These are phyloP conservation scores for Dastarcus helophoroides DNA, from an alignment of 2,888 invertebrate genomes.

Conservation along the genomic window DNA sequence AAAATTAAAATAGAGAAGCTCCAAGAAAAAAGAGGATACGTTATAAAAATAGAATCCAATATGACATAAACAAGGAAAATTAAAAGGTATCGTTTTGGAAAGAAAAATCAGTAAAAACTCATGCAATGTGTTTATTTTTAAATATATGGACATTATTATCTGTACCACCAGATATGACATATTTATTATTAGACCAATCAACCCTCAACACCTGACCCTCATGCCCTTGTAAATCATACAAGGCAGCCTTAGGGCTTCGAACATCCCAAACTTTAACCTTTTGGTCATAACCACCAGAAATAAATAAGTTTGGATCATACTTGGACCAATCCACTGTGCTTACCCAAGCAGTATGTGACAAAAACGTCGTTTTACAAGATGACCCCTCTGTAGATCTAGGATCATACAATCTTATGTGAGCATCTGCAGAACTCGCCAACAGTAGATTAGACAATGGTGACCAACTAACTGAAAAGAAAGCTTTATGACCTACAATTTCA, in stretches of 20 bases:
- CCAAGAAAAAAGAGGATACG: too few species aligned
- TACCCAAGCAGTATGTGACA: constrained; percentile 87
- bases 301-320: constrained; percentile 69
- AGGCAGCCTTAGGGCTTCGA: constrained; percentile 79
- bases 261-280: constrained; percentile 93
- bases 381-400: constrained; percentile 78
- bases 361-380: constrained; percentile 77
- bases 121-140: constrained; percentile 38
- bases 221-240: constrained; percentile 89
- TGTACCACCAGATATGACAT: constrained; percentile 82
- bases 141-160: constrained; percentile 89
- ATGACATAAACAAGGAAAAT: too few species aligned
- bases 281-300: constrained; percentile 88
- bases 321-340: constrained; percentile 83
- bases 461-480: constrained; percentile 78
- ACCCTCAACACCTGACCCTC: constrained; percentile 87
- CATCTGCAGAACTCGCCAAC: constrained; percentile 82
- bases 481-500: constrained; percentile 79
- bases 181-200: constrained; percentile 83
- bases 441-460: constrained; percentile 64
- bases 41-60: too few species aligned
- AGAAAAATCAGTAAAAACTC: background rate
- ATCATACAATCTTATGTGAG: constrained; percentile 85
- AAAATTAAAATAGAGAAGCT: too few species aligned
- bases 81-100: too few species aligned